These are phyloP conservation scores for Poeciliopsis presidionis DNA, from an alignment of 2,797 vertebrate genomes.

Conservation along the genomic window DNA sequence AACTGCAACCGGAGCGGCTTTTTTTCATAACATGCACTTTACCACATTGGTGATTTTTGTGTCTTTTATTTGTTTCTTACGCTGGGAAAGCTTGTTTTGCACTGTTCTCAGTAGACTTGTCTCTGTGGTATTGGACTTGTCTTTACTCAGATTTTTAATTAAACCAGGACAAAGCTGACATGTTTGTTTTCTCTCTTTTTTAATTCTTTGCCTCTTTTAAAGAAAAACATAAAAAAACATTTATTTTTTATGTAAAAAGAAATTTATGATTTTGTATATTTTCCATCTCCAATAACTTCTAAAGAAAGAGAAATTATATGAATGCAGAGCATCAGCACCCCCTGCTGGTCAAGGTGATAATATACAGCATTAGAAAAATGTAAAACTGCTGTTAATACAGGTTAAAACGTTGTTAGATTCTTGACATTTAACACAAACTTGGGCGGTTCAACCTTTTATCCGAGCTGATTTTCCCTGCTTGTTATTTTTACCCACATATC, in stretches of 20 bases:
- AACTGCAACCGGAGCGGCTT: conserved; percentile 45
- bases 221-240: too few relatives aligned
- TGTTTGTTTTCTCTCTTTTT: conserved; percentile 16
- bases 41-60: conserved; percentile 52
- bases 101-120: conserved; percentile 68
- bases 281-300: not conserved
- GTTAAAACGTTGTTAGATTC: not conserved
- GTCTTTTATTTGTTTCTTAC: conserved; percentile 60
- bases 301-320: not conserved
- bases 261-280: not conserved
- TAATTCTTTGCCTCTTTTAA: conserved; percentile 37
- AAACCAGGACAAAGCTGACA: conserved; percentile 68
- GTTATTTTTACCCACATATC: conserved; percentile 16
- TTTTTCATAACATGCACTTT: conserved; percentile 83
- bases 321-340: not conserved
- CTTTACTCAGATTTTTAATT: conserved; percentile 71
- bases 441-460: not conserved
- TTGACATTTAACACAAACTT: not conserved
- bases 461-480: not conserved
- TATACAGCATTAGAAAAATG: not conserved
- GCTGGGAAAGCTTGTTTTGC: conserved; percentile 70
- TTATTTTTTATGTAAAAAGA: not conserved
- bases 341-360: conserved; percentile 27
- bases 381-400: not conserved
- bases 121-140: conserved; percentile 46